Base-by-base conservation (phyloP, 2,113 vertebrate genomes). In the Gymnocephalus cernua region DNA sequence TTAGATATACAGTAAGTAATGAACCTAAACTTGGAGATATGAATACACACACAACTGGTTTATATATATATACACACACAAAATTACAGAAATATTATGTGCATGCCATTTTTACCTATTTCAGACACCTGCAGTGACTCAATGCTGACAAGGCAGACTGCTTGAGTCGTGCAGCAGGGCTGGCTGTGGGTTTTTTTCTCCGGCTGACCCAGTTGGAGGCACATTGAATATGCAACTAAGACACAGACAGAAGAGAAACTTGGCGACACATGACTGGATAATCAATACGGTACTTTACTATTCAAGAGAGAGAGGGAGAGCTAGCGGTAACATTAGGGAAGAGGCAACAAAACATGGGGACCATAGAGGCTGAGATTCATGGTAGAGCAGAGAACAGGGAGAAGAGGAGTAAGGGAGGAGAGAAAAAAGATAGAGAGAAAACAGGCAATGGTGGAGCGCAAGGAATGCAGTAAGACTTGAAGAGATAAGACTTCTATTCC, bases 131-230 rank as follows among this genome's bases (percentile, higher is more conserved):
- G 79, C 85, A 81, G 81, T 63, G 83, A 81, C 59, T 80, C 82
- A 69, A 84, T 79, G 67, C 74, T 82, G 63, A 82, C 50, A 38
- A 83, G 57, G 65, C 81, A 83, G 65, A 77, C 80, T 61, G 62
- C 69, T 57, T n/a, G 58, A 91, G 73, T 86, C 56, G 66, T 82
- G 83, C 72, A 45, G 66, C 69, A 82, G 53, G 21, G 45, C 63
- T 87, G 88, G 67, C 79, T 89, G 73, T 56, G 61, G 18, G 44
- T 35, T 61, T 47, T 58, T 25, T 32, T 47, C 32, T 74, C 23
- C 29, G 19, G 82, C 82, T 93, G 91, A 94, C 90, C 89, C 89
- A 90, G 79, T 91, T 93, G 89, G 88, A 92, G 77, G 79, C 77
- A 74, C 82, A 86, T 80, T 86, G 88, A 90, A 82, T 82, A 86